These are phyloP conservation scores for Hirudinaria manillensis DNA, from an alignment of 2,888 invertebrate genomes.

Conservation along the genomic window DNA sequence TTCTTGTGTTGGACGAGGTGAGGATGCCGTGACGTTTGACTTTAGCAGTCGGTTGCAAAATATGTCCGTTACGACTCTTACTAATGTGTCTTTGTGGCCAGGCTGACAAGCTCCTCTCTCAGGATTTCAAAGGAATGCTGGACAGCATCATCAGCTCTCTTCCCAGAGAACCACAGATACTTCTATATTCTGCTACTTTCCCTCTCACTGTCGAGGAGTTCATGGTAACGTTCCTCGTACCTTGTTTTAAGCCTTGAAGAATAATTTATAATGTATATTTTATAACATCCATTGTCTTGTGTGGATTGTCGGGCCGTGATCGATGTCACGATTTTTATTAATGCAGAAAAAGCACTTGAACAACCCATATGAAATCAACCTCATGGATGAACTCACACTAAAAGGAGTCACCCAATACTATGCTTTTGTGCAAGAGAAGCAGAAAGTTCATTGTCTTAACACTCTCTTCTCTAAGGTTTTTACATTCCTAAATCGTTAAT, in stretches of 20 bases:
- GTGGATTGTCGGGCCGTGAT: background rate
- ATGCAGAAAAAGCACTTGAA: constrained; percentile 80
- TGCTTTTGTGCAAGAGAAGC: constrained; percentile 98
- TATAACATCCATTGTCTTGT: background rate
- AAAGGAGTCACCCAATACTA: constrained; percentile 99
- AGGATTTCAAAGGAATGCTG: constrained; percentile 98
- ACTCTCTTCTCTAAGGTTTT: constrained; percentile 92
- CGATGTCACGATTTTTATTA: background rate
- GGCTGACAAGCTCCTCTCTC: constrained; percentile 95
- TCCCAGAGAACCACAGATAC: constrained; percentile 90
- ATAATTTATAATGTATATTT: background rate
- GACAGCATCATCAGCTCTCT: constrained; percentile 89
- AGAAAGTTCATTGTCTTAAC: constrained; percentile 99
- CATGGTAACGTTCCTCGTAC: too few relatives aligned
- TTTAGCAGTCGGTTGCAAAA: background rate
- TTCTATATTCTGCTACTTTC: constrained; percentile 97
- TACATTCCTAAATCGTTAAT: constrained; percentile 24
- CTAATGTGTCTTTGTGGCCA: constrained; percentile 40
- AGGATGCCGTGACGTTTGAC: constrained; percentile 11
- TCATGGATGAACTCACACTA: constrained; percentile 97
- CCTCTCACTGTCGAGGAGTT: constrained; percentile 96
- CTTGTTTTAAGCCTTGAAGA: background rate
- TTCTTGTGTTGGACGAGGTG: constrained; percentile 89
- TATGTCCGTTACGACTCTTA: background rate
- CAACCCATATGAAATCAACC: constrained; percentile 93